Percentiles rank a stretch among this genome's conserved stretches.
Evolutionary conservation across 2,888 invertebrate genomes (phyloP).

Genomic region (Iphiclides podalirius): DNA sequence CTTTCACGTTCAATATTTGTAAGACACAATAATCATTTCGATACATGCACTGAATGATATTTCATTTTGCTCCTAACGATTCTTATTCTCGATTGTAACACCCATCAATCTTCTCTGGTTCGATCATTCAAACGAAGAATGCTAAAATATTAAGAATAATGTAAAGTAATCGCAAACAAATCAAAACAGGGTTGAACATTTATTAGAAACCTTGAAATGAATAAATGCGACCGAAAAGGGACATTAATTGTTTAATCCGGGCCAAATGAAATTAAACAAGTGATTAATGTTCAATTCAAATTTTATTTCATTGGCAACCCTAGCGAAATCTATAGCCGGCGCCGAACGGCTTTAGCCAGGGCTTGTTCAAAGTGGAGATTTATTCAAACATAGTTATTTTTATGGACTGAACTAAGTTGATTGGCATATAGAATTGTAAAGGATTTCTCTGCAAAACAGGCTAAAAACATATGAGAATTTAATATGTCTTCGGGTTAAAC

Average conservation of each 20-base stretch:
- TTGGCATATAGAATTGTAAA: constrained; percentile 9
- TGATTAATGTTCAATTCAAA: neutral
- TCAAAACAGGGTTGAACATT: neutral
- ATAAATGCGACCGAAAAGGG: neutral
- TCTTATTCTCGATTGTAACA: neutral
- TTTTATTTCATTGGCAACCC: constrained; percentile 6
- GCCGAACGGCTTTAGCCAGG: constrained; percentile 55
- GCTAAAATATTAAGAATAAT: neutral
- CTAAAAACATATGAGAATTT: neutral
- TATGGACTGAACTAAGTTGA: constrained; percentile 29
- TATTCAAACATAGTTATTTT: constrained; percentile 64
- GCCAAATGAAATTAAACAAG: neutral
- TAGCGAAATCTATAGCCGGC: constrained; percentile 25
- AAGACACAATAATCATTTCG: no score
- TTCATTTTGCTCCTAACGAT: no score
- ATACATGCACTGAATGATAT: no score
- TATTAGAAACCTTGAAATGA: neutral
- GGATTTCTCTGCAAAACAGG: neutral
- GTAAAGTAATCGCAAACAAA: neutral
- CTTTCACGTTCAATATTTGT: no score
- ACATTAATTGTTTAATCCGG: constrained; percentile 11
- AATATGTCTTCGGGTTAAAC: neutral
- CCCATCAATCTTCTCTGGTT: neutral
- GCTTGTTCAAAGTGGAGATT: constrained; percentile 44
- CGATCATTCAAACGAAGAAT: neutral